Evolutionary conservation across 2,888 invertebrate genomes (phyloP).

Genomic region (Pocota personata): DNA sequence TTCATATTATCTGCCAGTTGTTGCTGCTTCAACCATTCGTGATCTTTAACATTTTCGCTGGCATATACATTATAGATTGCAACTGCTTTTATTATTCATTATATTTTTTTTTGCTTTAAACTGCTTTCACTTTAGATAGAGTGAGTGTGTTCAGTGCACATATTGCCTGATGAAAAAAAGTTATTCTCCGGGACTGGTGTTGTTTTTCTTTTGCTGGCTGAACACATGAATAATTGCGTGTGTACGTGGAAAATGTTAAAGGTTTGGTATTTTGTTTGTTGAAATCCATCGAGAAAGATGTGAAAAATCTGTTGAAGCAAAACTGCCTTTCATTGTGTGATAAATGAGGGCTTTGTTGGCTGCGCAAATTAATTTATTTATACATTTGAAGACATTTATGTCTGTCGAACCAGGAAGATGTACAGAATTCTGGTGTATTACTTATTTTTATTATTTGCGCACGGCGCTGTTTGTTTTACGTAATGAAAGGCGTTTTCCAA

Average conservation of each 20-base stretch:
- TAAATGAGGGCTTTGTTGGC: constrained; percentile 24
- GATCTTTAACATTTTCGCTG: constrained; percentile 65
- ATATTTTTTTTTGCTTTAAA: constrained; percentile 9
- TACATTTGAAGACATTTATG: constrained; percentile 4
- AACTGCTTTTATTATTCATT: constrained; percentile 23
- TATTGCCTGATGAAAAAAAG: constrained; percentile 25
- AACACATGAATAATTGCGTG: not conserved
- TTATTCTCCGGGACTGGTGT: not conserved
- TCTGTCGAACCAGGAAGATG: constrained; percentile 39
- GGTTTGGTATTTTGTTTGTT: constrained; percentile 10
- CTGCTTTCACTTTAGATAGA: constrained; percentile 69
- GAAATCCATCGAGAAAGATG: not conserved
- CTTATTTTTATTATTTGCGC: not conserved
- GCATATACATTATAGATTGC: constrained; percentile 27
- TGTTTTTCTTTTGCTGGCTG: not conserved
- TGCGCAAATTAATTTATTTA: constrained; percentile 15
- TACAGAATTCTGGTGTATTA: not conserved
- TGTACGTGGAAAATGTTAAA: not conserved
- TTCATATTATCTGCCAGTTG: constrained; percentile 38
- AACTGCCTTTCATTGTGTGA: not conserved
- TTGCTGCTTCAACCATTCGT: constrained; percentile 50
- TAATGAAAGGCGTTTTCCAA: constrained; percentile 34
- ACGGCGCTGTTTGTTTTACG: constrained; percentile 2
- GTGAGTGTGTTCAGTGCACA: constrained; percentile 31
- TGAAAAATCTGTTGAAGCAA: not conserved